These are phyloP conservation scores for Rhizomys pruinosus DNA, from an alignment of 2,113 vertebrate species.

Conservation along the genomic window DNA sequence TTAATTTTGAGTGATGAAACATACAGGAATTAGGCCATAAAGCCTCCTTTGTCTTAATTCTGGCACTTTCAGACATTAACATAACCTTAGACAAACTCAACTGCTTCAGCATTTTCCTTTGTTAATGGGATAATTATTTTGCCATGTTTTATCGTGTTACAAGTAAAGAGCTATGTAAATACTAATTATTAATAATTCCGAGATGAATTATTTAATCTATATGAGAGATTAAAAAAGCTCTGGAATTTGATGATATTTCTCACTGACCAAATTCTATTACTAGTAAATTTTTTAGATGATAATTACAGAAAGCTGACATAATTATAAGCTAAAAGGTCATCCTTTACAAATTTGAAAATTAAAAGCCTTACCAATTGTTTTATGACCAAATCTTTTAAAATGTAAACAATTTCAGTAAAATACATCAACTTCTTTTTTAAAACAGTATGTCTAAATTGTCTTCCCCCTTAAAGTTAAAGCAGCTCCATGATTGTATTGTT, in stretches of 20 bases:
- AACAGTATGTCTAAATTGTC: not conserved
- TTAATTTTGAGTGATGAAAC: not conserved
- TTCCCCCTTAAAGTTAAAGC: conserved; percentile 8
- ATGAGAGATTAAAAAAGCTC: conserved; percentile 23
- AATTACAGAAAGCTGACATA: conserved; percentile 39
- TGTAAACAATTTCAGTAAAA: conserved; percentile 23
- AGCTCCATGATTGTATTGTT: not conserved
- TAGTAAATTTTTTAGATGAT: conserved; percentile 58
- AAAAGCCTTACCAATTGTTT: conserved; percentile 55
- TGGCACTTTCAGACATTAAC: conserved; percentile 26
- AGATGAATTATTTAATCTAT: conserved; percentile 13
- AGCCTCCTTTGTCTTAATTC: conserved; percentile 21
- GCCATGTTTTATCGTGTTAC: conserved; percentile 25
- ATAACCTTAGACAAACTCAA: conserved; percentile 10
- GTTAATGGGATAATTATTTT: conserved; percentile 60
- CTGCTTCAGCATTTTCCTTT: conserved; percentile 51
- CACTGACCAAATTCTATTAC: conserved; percentile 34
- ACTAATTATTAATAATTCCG: conserved; percentile 52
- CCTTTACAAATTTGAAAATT: conserved; percentile 49
- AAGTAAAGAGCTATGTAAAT: conserved; percentile 37
- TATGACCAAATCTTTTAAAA: conserved; percentile 50
- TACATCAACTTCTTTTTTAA: conserved; percentile 38
- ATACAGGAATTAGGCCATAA: conserved; percentile 7
- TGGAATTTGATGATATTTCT: conserved; percentile 52
- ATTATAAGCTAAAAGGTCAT: conserved; percentile 40